Evolutionary conservation across 2,797 vertebrate species (phyloP).

Genomic region (Dryobates pubescens): DNA sequence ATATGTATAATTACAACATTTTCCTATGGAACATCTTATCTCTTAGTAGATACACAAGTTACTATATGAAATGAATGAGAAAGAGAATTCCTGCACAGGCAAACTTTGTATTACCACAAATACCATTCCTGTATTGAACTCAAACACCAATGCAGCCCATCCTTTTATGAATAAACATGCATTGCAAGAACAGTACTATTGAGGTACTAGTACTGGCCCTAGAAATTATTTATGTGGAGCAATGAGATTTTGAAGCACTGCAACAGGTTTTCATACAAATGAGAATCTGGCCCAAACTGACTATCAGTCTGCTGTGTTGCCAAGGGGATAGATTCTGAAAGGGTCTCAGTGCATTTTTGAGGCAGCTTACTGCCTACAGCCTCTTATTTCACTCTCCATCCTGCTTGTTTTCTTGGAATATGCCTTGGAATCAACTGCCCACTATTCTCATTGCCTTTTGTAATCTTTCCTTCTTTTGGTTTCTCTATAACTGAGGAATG

Average conservation of each 20-base stretch:
- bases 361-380: not conserved
- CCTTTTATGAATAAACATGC: not conserved
- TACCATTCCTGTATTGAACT: not conserved
- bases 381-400: not conserved
- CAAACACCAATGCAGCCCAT: not conserved
- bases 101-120: not conserved
- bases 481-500: not conserved
- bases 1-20: constrained; percentile 24
- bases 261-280: not conserved
- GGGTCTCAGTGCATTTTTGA: not conserved
- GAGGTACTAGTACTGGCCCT: not conserved
- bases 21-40: constrained; percentile 26
- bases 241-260: not conserved
- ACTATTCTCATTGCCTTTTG: not conserved
- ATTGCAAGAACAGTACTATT: not conserved
- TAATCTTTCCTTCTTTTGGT: not conserved
- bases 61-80: not conserved
- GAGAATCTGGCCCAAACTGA: not conserved
- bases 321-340: not conserved
- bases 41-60: not conserved
- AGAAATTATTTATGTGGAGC: not conserved
- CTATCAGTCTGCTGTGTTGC: not conserved
- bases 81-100: not conserved
- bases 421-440: not conserved
- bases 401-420: not conserved